These are phyloP conservation scores for Furnarius figulus DNA, from an alignment of 2,113 vertebrate genomes.

Conservation along the genomic window DNA sequence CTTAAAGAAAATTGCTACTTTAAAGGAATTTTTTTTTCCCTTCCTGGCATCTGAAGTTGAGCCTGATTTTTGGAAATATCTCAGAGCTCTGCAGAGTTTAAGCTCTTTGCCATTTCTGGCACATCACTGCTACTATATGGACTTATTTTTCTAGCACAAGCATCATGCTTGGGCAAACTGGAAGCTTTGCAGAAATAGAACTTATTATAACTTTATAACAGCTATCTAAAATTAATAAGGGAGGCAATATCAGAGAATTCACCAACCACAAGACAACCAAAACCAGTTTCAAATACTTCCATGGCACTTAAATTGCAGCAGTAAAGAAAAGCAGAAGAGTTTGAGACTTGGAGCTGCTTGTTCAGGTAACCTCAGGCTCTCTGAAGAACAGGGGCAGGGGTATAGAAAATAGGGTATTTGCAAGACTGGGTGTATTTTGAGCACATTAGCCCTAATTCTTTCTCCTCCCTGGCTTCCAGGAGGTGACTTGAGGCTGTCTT, in stretches of 20 bases:
- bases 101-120: not conserved
- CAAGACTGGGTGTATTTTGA: accelerated
- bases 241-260: not conserved
- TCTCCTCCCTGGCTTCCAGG: not conserved
- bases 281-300: not conserved
- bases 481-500: not conserved
- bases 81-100: not conserved
- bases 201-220: not conserved
- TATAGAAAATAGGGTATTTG: not conserved
- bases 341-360: not conserved
- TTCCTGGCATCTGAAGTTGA: not conserved
- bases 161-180: not conserved
- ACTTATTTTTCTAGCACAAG: not conserved
- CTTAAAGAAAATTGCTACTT: not conserved
- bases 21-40: not conserved
- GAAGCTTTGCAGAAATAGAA: not conserved
- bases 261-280: not conserved
- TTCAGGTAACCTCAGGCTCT: not conserved
- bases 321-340: not conserved
- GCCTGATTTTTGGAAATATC: not conserved
- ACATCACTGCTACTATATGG: not conserved
- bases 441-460: too few species aligned
- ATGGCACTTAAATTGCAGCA: not conserved
- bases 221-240: not conserved
- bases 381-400: not conserved